phyloP scores from a whole-genome alignment of 1,140 invertebrate genomes.

The Drosophila obscura region DNA sequence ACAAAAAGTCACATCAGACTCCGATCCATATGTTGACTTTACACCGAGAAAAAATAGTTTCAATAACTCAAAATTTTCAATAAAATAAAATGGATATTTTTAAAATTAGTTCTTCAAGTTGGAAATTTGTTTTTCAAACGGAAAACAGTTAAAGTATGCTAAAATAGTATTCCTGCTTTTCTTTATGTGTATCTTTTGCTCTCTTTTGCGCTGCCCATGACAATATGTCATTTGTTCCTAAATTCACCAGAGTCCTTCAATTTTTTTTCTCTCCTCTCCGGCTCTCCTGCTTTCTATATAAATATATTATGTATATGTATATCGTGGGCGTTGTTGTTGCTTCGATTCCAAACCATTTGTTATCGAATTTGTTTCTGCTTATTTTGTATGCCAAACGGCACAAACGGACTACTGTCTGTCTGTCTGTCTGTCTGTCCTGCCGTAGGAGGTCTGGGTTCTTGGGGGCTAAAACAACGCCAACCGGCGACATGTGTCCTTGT shows the following conservation, averaged over 20 bases:
- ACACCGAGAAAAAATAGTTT: background rate
- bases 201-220: slow-evolving; percentile 47
- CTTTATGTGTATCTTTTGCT: slow-evolving; percentile 11
- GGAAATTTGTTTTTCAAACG: too few relatives aligned
- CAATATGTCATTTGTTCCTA: slow-evolving; percentile 80
- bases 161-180: background rate
- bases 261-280: slow-evolving; percentile 22
- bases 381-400: slow-evolving; percentile 69
- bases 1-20: slow-evolving; percentile 28
- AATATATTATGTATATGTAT: slow-evolving; percentile 57
- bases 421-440: slow-evolving; percentile 13
- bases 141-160: too few relatives aligned
- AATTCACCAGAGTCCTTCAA: slow-evolving; percentile 60
- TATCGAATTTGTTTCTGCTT: slow-evolving; percentile 78
- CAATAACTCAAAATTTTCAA: background rate
- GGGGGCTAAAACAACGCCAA: slow-evolving; percentile 28
- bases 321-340: slow-evolving; percentile 57
- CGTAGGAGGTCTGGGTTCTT: slow-evolving; percentile 14
- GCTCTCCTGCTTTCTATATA: slow-evolving; percentile 10
- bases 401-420: slow-evolving; percentile 10
- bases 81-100: too few relatives aligned
- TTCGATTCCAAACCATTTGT: slow-evolving; percentile 77
- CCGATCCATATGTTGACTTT: slow-evolving; percentile 20
- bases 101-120: too few relatives aligned
- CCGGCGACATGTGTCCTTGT: slow-evolving; percentile 56